These are phyloP conservation scores for Drosophila insularis DNA, from an alignment of 1,140 invertebrate species.

Conservation along the genomic window DNA sequence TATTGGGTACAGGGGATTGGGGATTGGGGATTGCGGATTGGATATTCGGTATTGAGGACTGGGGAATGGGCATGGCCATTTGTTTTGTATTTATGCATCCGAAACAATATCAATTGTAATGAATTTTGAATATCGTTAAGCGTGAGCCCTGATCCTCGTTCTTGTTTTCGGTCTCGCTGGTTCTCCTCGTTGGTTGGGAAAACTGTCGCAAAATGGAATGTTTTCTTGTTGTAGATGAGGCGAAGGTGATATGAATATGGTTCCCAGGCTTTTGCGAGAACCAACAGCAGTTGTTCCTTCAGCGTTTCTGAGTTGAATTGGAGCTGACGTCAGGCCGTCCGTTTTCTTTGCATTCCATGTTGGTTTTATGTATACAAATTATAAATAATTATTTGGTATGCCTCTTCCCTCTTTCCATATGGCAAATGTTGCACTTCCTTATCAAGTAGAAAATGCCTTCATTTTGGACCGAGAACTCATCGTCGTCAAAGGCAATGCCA, in stretches of 20 bases:
- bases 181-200: conserved; percentile 32
- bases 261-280: conserved; percentile 64
- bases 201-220: conserved; percentile 77
- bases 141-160: conserved; percentile 45
- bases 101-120: conserved; percentile 82
- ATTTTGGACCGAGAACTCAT: conserved; percentile 1
- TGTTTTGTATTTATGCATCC: conserved; percentile 81
- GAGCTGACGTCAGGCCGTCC: background rate
- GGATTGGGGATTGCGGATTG: no score
- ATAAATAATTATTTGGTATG: conserved; percentile 76
- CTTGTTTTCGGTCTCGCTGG: conserved; percentile 13
- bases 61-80: conserved; percentile 64
- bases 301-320: background rate
- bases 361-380: conserved; percentile 52
- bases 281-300: conserved; percentile 28
- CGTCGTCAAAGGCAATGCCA: conserved; percentile 5
- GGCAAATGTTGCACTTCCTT: conserved; percentile 35
- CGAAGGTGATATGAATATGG: conserved; percentile 73
- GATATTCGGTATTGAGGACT: background rate
- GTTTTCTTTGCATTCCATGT: background rate
- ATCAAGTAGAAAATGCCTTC: conserved; percentile 32
- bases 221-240: conserved; percentile 65
- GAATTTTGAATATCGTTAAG: conserved; percentile 82
- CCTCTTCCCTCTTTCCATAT: conserved; percentile 1
- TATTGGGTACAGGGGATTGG: background rate